Evolutionary conservation across 2,888 invertebrate genomes (phyloP).

Genomic region (Rapana venosa): DNA sequence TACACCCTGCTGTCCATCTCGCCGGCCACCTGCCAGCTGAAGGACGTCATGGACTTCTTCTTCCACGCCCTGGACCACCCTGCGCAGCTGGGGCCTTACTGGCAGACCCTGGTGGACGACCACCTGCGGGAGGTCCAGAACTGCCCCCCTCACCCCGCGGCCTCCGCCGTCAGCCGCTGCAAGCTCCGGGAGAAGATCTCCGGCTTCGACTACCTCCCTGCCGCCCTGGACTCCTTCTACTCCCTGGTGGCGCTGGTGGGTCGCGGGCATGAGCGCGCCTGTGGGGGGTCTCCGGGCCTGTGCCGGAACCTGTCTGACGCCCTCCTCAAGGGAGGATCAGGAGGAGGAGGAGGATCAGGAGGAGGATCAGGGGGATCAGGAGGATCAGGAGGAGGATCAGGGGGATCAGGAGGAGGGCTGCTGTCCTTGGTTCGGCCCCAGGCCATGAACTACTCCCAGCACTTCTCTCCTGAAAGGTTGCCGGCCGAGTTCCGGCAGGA

Average conservation of each 20-base stretch:
- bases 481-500: background rate
- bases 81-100: conserved; percentile 12
- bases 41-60: conserved; percentile 40
- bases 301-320: background rate
- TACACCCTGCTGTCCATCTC: conserved; percentile 33
- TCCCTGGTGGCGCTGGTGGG: conserved; percentile 49
- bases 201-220: conserved; percentile 23
- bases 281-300: background rate
- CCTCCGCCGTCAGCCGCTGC: background rate
- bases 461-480: conserved; percentile 18
- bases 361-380: too few species aligned
- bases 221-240: conserved; percentile 51
- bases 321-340: background rate
- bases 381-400: too few species aligned
- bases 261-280: conserved; percentile 14
- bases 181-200: background rate
- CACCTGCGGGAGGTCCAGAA: background rate
- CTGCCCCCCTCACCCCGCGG: background rate
- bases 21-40: conserved; percentile 1
- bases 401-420: too few species aligned
- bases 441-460: conserved; percentile 32
- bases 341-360: too few species aligned
- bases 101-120: conserved; percentile 31
- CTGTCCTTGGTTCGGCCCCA: conserved; percentile 16
- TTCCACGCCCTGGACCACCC: conserved; percentile 34